A percentile compares a stretch with the other conserved stretches of the same genome.
These are phyloP conservation scores for Talpa occidentalis DNA, from an alignment of 2,113 vertebrate species.

Conservation along the genomic window DNA sequence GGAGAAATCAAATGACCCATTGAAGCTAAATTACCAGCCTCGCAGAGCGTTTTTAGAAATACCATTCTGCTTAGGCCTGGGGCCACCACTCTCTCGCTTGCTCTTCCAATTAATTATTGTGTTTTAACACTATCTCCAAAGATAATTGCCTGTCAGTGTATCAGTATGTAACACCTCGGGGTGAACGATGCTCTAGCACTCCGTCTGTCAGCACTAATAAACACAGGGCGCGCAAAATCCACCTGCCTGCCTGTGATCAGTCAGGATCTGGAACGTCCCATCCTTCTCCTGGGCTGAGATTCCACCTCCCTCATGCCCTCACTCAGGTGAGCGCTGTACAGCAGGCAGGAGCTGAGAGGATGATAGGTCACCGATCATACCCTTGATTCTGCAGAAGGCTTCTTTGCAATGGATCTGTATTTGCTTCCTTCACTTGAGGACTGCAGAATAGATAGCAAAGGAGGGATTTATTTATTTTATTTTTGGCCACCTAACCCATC, in stretches of 20 bases:
- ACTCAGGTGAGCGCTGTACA: neutral
- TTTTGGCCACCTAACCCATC: neutral
- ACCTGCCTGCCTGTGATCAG: conserved; percentile 72
- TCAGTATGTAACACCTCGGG: conserved; percentile 84
- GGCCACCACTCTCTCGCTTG: conserved; percentile 83
- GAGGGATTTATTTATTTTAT: neutral
- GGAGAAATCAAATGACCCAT: conserved; percentile 67
- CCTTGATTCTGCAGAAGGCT: neutral
- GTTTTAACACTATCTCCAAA: conserved; percentile 87
- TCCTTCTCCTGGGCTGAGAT: neutral
- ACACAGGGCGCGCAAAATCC: conserved; percentile 64
- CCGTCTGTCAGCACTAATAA: conserved; percentile 82
- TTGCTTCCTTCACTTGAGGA: neutral
- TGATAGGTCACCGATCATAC: neutral
- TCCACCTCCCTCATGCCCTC: neutral
- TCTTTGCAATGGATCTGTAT: neutral
- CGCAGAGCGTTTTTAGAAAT: conserved; percentile 71
- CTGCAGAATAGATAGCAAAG: neutral
- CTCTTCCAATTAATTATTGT: conserved; percentile 89
- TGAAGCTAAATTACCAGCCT: conserved; percentile 69
- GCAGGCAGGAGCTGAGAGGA: neutral
- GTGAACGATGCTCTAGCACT: conserved; percentile 77
- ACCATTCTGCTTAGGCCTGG: conserved; percentile 68
- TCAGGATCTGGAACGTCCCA: conserved; percentile 55
- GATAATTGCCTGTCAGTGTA: conserved; percentile 90